These are phyloP conservation scores for Plusia festucae DNA, from an alignment of 2,888 invertebrate genomes.

Conservation along the genomic window DNA sequence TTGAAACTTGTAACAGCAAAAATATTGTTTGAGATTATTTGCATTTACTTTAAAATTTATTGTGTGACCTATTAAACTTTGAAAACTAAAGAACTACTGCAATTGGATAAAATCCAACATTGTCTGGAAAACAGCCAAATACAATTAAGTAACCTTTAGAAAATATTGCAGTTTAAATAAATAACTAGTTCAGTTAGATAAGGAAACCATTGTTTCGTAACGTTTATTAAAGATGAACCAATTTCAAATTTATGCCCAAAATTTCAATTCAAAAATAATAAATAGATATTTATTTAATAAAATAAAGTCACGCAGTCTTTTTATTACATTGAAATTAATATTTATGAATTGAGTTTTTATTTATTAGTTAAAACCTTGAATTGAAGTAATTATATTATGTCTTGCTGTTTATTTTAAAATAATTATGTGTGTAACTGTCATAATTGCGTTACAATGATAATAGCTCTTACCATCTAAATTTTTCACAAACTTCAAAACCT, in stretches of 20 bases:
- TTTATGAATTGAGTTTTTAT: no score
- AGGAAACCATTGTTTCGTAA: no score
- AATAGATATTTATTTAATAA: no score
- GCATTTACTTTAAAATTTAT: conserved; percentile 27
- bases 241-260: no score
- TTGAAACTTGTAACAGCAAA: neutral
- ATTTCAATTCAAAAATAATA: no score
- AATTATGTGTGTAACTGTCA: conserved; percentile 59
- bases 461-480: conserved; percentile 65
- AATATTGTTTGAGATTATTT: neutral
- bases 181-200: conserved; percentile 10
- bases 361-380: no score
- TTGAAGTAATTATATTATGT: no score
- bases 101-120: conserved; percentile 51
- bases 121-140: conserved; percentile 41
- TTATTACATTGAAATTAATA: no score
- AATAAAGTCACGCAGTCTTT: no score
- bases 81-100: conserved; percentile 20
- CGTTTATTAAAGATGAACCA: no score
- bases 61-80: conserved; percentile 25
- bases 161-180: conserved; percentile 18
- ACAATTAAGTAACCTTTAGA: conserved; percentile 24
- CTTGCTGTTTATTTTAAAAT: neutral
- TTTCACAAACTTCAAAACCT: conserved; percentile 65
- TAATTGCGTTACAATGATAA: conserved; percentile 59